phyloP scores from a whole-genome alignment of 2,797 vertebrate species.

The Tokudaia tokunoshimensis region DNA sequence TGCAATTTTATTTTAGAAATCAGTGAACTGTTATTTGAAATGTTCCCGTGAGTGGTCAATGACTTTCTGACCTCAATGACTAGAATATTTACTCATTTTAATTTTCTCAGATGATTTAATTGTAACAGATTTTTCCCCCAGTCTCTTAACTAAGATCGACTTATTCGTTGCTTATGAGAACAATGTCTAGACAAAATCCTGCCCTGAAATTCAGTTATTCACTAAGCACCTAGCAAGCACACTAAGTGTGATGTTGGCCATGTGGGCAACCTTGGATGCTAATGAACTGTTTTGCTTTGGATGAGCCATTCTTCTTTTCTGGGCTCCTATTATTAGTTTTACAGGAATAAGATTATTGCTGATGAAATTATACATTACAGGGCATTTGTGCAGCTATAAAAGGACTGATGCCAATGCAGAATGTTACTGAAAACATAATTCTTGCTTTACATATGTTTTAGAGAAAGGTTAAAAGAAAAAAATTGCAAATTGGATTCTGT shows the following conservation, averaged over 20 bases:
- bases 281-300: neutral
- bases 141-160: neutral
- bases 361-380: conserved; percentile 8
- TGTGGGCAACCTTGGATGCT: neutral
- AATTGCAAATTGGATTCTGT: conserved; percentile 34
- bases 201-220: neutral
- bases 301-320: neutral
- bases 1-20: conserved; percentile 12
- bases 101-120: conserved; percentile 35
- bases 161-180: conserved; percentile 36
- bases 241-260: neutral
- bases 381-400: neutral
- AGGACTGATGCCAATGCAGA: neutral
- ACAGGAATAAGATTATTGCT: neutral
- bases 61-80: conserved; percentile 11
- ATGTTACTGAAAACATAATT: conserved; percentile 14
- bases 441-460: conserved; percentile 21
- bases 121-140: neutral
- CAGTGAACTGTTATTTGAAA: conserved; percentile 29
- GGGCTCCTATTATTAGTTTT: conserved; percentile 5
- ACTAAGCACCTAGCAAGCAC: neutral
- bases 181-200: neutral
- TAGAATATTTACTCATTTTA: neutral
- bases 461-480: conserved; percentile 8
- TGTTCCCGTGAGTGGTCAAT: neutral